Conservation (phyloP, 2,113 vertebrate species). For the Lycaon pictus region DNA sequence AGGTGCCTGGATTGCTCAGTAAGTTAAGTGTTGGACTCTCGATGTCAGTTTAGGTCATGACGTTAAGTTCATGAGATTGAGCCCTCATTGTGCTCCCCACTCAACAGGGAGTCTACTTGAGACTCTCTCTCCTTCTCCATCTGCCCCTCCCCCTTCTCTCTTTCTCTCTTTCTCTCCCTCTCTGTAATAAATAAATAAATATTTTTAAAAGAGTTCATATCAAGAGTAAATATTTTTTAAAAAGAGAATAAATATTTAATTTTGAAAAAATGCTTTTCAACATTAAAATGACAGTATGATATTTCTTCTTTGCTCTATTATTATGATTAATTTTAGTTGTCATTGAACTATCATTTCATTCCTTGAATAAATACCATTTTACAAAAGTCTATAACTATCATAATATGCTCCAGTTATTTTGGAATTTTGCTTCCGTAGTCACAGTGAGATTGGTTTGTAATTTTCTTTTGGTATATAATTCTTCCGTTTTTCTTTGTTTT, state of each 20-base stretch:
- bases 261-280: not conserved
- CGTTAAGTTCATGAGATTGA: not conserved
- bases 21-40: not conserved
- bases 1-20: not conserved
- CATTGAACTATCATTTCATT: constrained; percentile 1
- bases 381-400: not conserved
- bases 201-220: not conserved
- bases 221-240: not conserved
- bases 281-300: not conserved
- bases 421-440: not conserved
- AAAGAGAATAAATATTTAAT: not conserved
- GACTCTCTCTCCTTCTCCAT: not conserved
- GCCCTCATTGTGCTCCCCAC: not conserved
- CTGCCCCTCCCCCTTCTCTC: rapidly evolving
- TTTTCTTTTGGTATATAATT: not conserved
- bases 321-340: not conserved
- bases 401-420: not conserved
- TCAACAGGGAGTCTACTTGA: not conserved
- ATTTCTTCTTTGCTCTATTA: not conserved
- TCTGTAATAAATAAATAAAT: not conserved
- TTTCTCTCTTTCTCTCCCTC: not conserved
- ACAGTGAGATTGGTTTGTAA: not conserved
- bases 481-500: not conserved
- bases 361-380: not conserved
- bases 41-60: not conserved